phyloP scores from a whole-genome alignment of 2,113 vertebrate genomes.

The Erinaceus europaeus region DNA sequence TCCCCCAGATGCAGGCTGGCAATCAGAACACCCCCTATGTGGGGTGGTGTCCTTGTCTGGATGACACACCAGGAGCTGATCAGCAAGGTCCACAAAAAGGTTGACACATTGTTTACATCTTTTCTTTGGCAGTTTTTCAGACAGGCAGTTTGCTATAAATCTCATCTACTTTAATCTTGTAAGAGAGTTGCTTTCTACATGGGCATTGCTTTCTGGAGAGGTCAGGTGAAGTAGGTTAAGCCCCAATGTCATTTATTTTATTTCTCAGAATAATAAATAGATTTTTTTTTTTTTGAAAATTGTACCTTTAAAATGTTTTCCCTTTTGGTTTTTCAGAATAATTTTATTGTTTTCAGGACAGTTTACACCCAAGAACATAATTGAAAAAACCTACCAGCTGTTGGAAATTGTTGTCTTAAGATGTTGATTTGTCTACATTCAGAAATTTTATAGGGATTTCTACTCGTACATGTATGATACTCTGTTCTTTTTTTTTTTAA shows the following conservation, averaged over 20 bases:
- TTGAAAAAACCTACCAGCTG: not conserved
- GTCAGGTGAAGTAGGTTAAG: not conserved
- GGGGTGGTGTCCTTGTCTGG: not conserved
- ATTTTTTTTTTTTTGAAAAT: not conserved
- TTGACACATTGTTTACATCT: not conserved
- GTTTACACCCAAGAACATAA: not conserved
- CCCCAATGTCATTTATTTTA: not conserved
- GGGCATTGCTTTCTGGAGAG: not conserved
- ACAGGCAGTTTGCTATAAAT: not conserved
- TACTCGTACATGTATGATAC: no score
- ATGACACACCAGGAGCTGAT: not conserved
- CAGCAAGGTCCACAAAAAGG: not conserved
- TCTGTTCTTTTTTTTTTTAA: no score
- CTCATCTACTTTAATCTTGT: not conserved
- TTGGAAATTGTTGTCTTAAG: not conserved
- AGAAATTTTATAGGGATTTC: not conserved
- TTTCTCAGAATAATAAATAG: not conserved
- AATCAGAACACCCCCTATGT: rapidly evolving
- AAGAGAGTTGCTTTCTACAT: not conserved
- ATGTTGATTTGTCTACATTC: not conserved
- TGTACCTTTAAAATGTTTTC: not conserved
- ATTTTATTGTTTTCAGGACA: constrained; percentile 26
- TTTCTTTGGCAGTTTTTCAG: not conserved
- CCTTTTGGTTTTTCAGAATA: not conserved
- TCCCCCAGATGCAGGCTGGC: not conserved